Evolutionary conservation across 2,797 vertebrate genomes (phyloP), one percentile per base, ranked within the genome.

Genomic region (Pristis pectinata): DNA sequence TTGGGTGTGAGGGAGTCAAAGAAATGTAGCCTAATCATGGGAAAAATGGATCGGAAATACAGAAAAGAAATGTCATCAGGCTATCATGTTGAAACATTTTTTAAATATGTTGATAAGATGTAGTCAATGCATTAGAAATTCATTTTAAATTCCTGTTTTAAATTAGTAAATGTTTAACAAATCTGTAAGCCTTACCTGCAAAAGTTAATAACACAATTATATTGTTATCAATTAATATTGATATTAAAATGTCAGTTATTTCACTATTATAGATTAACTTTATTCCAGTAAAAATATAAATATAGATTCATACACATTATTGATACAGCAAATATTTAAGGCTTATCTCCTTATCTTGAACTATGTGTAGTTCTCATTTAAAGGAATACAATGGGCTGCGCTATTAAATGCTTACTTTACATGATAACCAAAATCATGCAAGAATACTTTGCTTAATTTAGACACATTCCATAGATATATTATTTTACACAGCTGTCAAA

Each of bases 81-180:
- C 34, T 87, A 87, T 2, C 30, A 34, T 0, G 34, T 24, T 82
- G 30, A 61, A 56, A n/a, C 13, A 87, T 61, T 34, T 85, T 49
- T 87, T n/a, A n/a, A 61, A 59, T 59, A 44, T 53, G 9, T 70
- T 70, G n/a, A 22, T 93, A 93, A 22, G 41, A 44, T 70, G 27
- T 93, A 41, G 41, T 13, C n/a, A 93, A 70, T 70, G 70, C 2
- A 93, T 44, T 44, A 93, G 44, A 67, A 93, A 11, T 70, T 70
- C 3, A 44, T 44, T 44, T 70, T 44, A 44, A 93, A 37, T 49
- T 22, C 37, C 64, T 44, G 91, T 64, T 44, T 41, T 44, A 93
- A 93, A 93, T n/a, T 13, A 37, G n/a, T 93, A 93, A 93, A 91
- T 91, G 34, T 64, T 59, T 61, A 56, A 41, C 37, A 80, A 80